These are phyloP conservation scores for Chrysodeixis includens DNA, from an alignment of 2,888 invertebrate genomes.

Conservation along the genomic window DNA sequence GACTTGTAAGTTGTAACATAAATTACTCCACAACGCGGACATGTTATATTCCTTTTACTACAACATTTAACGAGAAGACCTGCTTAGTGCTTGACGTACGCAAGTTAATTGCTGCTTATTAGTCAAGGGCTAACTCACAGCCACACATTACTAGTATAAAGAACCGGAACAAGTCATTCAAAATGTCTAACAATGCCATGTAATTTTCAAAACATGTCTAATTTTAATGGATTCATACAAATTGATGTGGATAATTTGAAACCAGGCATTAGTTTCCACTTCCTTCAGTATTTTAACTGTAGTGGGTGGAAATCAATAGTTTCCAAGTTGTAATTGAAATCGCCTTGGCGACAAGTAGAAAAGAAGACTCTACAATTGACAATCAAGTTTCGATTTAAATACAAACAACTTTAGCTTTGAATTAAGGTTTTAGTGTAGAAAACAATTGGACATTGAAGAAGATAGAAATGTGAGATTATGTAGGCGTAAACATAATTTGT, in stretches of 20 bases:
- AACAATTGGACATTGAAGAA: too few species aligned
- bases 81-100: background rate
- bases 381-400: background rate
- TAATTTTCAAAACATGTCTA: background rate
- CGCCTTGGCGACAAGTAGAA: conserved; percentile 9
- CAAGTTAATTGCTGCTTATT: background rate
- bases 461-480: background rate
- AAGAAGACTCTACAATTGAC: background rate
- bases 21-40: too few species aligned
- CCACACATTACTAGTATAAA: background rate
- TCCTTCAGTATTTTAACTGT: background rate
- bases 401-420: background rate
- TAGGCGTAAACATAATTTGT: background rate
- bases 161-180: background rate
- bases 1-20: too few species aligned
- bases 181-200: background rate
- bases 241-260: background rate
- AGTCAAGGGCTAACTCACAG: background rate
- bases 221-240: background rate
- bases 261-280: background rate
- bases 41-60: background rate
- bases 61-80: background rate
- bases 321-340: conserved; percentile 25
- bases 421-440: too few species aligned
- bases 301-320: conserved; percentile 32